Base-by-base conservation (phyloP, 2,797 vertebrate genomes). In the Phoeniculus purpureus region DNA sequence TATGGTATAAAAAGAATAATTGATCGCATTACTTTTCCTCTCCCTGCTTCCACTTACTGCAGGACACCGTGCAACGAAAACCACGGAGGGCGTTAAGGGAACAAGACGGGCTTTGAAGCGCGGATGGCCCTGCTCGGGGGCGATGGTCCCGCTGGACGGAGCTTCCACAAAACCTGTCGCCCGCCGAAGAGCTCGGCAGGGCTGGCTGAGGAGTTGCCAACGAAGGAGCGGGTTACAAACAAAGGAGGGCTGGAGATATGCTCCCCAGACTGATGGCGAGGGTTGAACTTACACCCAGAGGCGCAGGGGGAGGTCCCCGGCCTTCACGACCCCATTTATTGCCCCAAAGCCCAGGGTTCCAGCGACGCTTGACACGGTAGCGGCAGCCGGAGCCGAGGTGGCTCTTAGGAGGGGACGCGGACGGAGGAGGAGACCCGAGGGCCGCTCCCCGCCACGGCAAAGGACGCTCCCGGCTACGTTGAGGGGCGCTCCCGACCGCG, bases 1-100 rank as follows among this genome's bases (percentile, higher is more conserved):
- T 90, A 89, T 7, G 61, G 64, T 87, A 82, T 91, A 82, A 93
- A 95, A 89, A 76, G 80, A 96, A 90, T 85, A 94, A 89, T 85
- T 83, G 93, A 87, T 93, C 45, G 1, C 75, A 60, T 34, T 84
- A 84, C 85, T 85, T 94, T 66, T 76, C 89, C 50, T 85, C 95
- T 73, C 23, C 56, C 81, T 68, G 31, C 31, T 85, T 85, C 58
- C 68, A 18, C 58, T 78, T 6, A 2, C 66, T 26, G 73, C 45
- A 90, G 91, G 79, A 81, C 81, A 78, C 25, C 0, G 81, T 29
- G 47, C 59, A 70, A 66, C 2, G 34, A 81, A 87, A 86, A 47
- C 11, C 7, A 4, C 15, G 26, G 7, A 27, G n/a, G 8, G 45
- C 47, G 26, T 3, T 16, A 25, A 18, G 55, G 37, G 17, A 43